phyloP scores from a whole-genome alignment of 1,140 invertebrate species.

The Caerostris extrusa region DNA sequence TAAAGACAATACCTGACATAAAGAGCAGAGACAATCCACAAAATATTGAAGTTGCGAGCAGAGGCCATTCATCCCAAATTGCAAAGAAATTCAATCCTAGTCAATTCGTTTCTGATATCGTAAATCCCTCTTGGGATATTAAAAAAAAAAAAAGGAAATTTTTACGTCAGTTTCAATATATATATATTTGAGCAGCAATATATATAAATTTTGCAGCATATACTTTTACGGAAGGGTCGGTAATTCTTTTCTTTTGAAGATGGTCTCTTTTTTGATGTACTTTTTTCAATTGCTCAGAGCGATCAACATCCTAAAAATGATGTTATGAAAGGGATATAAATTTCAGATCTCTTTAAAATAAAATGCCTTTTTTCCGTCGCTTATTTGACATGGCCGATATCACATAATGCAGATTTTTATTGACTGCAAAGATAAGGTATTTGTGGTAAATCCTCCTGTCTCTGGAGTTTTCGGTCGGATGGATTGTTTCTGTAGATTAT shows the following conservation, averaged over 20 bases:
- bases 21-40: not conserved
- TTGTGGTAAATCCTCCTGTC: not conserved
- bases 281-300: conserved; percentile 22
- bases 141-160: not conserved
- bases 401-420: not conserved
- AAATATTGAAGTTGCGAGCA: not conserved
- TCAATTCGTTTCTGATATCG: conserved; percentile 1
- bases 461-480: not conserved
- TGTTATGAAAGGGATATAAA: conserved; percentile 47
- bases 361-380: too few relatives aligned
- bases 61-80: conserved; percentile 40
- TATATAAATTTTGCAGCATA: too few relatives aligned
- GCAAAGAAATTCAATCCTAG: conserved; percentile 37
- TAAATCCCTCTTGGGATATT: not conserved
- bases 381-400: too few relatives aligned
- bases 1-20: not conserved
- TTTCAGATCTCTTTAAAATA: not conserved
- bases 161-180: not conserved
- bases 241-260: not conserved
- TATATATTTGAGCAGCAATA: not conserved
- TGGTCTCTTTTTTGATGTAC: too few relatives aligned
- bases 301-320: conserved; percentile 27
- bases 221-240: not conserved
- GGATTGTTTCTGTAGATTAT: not conserved
- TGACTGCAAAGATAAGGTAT: not conserved